These are phyloP conservation scores for Accipiter cooperii DNA, from an alignment of 2,113 vertebrate species.

Conservation along the genomic window DNA sequence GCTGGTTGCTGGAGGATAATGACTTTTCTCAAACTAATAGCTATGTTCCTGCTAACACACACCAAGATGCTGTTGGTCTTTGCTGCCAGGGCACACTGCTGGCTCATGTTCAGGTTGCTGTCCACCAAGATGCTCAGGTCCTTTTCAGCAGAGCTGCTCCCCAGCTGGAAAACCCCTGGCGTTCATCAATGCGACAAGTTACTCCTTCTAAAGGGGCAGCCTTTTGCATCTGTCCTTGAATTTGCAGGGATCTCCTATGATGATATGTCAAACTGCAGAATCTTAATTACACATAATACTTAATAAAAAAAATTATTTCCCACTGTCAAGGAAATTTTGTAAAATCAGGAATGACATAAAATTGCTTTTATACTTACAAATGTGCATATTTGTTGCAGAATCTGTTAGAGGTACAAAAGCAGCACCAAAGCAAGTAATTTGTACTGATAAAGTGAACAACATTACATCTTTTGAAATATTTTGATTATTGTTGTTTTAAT, in stretches of 20 bases:
- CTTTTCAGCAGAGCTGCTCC: background rate
- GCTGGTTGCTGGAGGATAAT: background rate
- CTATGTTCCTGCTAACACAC: background rate
- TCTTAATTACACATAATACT: background rate
- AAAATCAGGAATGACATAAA: background rate
- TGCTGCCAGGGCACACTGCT: background rate
- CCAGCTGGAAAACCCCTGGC: background rate
- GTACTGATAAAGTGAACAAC: background rate
- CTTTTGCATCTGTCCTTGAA: background rate
- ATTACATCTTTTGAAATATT: background rate
- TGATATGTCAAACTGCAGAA: background rate
- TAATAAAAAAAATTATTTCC: background rate
- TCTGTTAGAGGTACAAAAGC: background rate
- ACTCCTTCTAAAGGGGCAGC: background rate
- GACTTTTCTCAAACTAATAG: background rate
- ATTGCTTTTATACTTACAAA: background rate
- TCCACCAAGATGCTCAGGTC: background rate
- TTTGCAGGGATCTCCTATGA: background rate
- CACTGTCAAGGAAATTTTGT: background rate
- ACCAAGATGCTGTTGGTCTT: background rate
- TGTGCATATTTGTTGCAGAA: background rate
- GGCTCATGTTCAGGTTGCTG: background rate
- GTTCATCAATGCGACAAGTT: background rate
- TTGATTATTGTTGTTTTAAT: background rate
- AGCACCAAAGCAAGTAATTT: background rate